Base-by-base conservation (phyloP, 2,888 invertebrate genomes). In the Augochlorella aurata region DNA sequence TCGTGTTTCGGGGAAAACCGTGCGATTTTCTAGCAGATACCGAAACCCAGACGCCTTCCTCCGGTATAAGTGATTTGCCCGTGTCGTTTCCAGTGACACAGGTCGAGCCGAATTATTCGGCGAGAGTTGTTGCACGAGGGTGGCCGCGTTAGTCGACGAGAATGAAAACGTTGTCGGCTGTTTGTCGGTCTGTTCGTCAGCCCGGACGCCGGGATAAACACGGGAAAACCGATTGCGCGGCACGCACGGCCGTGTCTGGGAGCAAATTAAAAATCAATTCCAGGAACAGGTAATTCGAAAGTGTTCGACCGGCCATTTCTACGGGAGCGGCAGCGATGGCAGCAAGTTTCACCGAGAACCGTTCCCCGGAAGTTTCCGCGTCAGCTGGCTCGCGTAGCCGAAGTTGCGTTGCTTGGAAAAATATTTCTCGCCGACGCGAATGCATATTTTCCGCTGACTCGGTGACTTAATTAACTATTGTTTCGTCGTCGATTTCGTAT, bases 251-350 rank as follows among this genome's bases (percentile, higher is more conserved):
- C 49, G 72, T 74, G 74, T 73, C 73, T 63, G 77, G 67, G 54
- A 79, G 79, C 82, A 89, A 90, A 92, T 92, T 90, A 91, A 92
- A 92, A 92, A 92, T 92, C 91, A 90, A 90, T 92, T 87, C 82
- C 83, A 68, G 79, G 58, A 49, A 66, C 47, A 18, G 83, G 21
- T 68, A 82, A 82, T 76, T 76, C 61, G 76, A 73, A 83, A 82
- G 79, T 79, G 79, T 79, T 68, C 69, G 65, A 29, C 68, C 29
- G 72, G 45, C 72, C 74, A 68, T 82, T 78, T 50, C 67, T 70
- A 47, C 52, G 77, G 18, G 47, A 16, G 38, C 38, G 5, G 38
- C 38, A 38, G 38, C 38, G 38, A 38, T 38, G 38, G 38, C 38
- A 3, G 2, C 29, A n/a, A 49, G 54, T 54, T 54, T n/a, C 21